Conservation (phyloP, 2,888 invertebrate genomes). For the Emmelina monodactyla region DNA sequence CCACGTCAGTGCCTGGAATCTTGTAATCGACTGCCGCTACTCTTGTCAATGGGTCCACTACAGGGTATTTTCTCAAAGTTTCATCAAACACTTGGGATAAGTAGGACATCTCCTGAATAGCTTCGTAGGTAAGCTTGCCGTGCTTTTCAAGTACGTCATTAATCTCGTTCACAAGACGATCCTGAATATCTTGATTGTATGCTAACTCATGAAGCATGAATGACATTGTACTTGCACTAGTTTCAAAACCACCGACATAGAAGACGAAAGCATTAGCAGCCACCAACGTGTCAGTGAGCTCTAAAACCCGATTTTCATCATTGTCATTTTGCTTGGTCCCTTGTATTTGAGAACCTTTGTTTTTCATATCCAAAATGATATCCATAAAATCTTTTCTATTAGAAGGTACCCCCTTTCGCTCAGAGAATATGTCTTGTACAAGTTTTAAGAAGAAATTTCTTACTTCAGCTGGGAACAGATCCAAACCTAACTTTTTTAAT, state of each 20-base stretch:
- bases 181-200: conserved; percentile 34
- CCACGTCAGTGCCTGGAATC: conserved; percentile 32
- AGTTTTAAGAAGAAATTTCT: background rate
- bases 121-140: conserved; percentile 36
- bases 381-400: background rate
- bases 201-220: conserved; percentile 37
- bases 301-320: background rate
- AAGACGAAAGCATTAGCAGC: conserved; percentile 43
- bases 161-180: conserved; percentile 29
- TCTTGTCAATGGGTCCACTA: conserved; percentile 37
- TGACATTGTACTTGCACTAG: conserved; percentile 39
- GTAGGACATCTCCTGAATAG: conserved; percentile 36
- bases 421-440: background rate
- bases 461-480: background rate
- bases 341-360: conserved; percentile 2
- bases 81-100: conserved; percentile 35
- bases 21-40: conserved; percentile 28
- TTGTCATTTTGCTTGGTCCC: background rate
- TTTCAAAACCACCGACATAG: conserved; percentile 49
- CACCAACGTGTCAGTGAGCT: background rate
- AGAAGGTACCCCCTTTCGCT: background rate
- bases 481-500: background rate
- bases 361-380: background rate
- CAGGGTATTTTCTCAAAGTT: conserved; percentile 48
- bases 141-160: conserved; percentile 24